Percentiles rank a stretch among this genome's conserved stretches.
phyloP scores from a whole-genome alignment of 2,113 vertebrate genomes.

The Oenanthe melanoleuca region DNA sequence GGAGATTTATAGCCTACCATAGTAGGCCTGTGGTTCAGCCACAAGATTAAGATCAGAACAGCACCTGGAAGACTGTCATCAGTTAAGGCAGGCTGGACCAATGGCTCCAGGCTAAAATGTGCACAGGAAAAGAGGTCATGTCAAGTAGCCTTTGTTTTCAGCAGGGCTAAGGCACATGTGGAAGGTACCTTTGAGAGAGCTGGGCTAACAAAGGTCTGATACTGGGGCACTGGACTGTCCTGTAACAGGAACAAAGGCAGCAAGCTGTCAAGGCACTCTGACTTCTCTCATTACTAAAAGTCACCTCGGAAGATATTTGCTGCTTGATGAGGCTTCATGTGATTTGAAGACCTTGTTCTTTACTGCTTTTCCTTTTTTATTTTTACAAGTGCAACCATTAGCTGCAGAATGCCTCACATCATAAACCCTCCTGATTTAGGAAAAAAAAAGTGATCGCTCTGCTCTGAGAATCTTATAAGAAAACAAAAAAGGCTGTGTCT shows the following conservation, averaged over 20 bases:
- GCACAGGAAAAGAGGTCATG: conserved; percentile 29
- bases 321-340: neutral
- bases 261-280: neutral
- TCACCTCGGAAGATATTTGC: neutral
- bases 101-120: conserved; percentile 22
- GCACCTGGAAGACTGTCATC: conserved; percentile 63
- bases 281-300: neutral
- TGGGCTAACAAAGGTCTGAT: neutral
- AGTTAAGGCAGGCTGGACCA: conserved; percentile 45
- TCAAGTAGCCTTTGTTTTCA: neutral
- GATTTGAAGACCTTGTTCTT: conserved; percentile 24
- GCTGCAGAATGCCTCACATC: conserved; percentile 24
- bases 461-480: conserved; percentile 7
- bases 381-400: conserved; percentile 40
- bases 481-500: conserved; percentile 46
- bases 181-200: neutral
- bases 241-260: neutral
- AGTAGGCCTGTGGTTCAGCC: conserved; percentile 34
- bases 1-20: conserved; percentile 65
- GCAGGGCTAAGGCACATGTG: conserved; percentile 6
- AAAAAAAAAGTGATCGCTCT: neutral
- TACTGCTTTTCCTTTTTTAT: neutral
- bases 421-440: neutral
- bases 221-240: neutral
- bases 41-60: conserved; percentile 70